Base-by-base conservation (phyloP, 1,140 invertebrate genomes). In the Neodiprion virginianus region DNA sequence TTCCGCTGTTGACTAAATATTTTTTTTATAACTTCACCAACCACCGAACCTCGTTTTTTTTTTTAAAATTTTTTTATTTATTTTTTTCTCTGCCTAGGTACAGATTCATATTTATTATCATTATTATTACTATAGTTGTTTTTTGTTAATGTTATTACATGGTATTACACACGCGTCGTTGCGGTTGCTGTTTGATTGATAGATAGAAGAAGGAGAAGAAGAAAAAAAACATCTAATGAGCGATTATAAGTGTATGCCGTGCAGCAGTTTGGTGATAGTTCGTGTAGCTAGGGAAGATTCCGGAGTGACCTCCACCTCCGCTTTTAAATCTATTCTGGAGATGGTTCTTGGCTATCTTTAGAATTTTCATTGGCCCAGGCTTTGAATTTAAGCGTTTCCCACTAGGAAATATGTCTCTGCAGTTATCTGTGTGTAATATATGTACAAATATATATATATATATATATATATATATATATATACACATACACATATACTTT, bases 271-370 rank as follows among this genome's bases (percentile, higher is more conserved):
- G 17, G 11, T 21, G 11, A 69, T 69, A 50, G 70, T 50, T 40
- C 21, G 48, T 40, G 7, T 40, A 50, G 72, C 71, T 78, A 76
- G 72, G 78, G 76, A 76, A 79, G 76, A 80, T 83, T 84, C 79
- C 79, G 71, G 76, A 82, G 78, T 82, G 82, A 84, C 82, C 84
- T 85, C 84, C 84, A 85, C 82, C 81, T 83, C 81, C 80, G 81
- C 84, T 75, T 82, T 85, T 85, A 78, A 70, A 79, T 85, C 84
- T 87, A 87, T 87, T 87, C 85, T 86, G 79, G 84, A 87, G 79
- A 80, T 79, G 73, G 71, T 40, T 74, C 76, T 76, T 78, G 74
- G 80, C 85, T 86, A 87, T 85, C 80, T 87, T 87, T 86, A 87
- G 84, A 79, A 71, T 79, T 81, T 71, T 79, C 78, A 78, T 84